Conservation (phyloP, 37 sponge, comb jelly and placozoan species). For the Ephydatia muelleri region DNA sequence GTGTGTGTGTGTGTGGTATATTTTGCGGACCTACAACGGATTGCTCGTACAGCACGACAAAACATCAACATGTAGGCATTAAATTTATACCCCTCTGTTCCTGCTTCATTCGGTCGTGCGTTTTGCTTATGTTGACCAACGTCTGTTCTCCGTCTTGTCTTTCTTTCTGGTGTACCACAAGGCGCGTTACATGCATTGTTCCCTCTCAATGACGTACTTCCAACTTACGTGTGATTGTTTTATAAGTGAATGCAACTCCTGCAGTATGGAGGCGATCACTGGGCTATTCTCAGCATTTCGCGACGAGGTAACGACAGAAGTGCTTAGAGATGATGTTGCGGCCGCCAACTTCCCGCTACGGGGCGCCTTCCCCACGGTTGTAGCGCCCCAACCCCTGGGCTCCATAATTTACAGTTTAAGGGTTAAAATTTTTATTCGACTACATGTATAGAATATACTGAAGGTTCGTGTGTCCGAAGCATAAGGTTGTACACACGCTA, state of each 20-base stretch:
- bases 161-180: constrained; percentile 37
- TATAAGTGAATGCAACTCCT: constrained; percentile 54
- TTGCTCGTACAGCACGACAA: too few relatives aligned
- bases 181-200: not conserved
- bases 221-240: constrained; percentile 54
- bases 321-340: not conserved
- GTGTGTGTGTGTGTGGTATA: not conserved
- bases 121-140: constrained; percentile 41
- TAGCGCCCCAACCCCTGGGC: not conserved
- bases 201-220: not conserved
- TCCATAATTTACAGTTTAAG: not conserved
- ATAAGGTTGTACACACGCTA: not conserved
- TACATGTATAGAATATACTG: not conserved
- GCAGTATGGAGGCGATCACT: constrained; percentile 39
- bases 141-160: constrained; percentile 59
- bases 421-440: not conserved
- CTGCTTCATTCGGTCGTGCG: constrained; percentile 59
- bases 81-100: constrained; percentile 55
- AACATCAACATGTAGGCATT: too few relatives aligned
- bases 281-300: not conserved
- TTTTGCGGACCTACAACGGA: too few relatives aligned
- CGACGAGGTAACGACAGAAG: not conserved
- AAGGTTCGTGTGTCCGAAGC: not conserved
- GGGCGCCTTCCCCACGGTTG: constrained; percentile 6
- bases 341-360: constrained; percentile 28